These are phyloP conservation scores for Chrysopa pallens DNA, from an alignment of 1,140 invertebrate genomes.

Conservation along the genomic window DNA sequence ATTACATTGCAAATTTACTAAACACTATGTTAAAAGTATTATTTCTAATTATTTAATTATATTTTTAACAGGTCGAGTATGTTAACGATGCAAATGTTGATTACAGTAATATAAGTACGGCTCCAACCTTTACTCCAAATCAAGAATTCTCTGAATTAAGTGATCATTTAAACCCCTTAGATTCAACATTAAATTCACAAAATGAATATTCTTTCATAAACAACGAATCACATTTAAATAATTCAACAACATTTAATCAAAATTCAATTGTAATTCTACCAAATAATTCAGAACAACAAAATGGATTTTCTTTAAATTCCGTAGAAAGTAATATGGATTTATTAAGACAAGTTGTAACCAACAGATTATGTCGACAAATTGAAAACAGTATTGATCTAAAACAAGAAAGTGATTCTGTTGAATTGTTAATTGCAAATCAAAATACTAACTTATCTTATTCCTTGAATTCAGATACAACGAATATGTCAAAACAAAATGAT, in stretches of 20 bases:
- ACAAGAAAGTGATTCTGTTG: constrained; percentile 14
- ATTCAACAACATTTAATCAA: background rate
- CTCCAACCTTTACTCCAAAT: constrained; percentile 22
- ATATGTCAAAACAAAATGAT: background rate
- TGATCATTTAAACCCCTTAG: constrained; percentile 32
- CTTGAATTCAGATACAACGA: background rate
- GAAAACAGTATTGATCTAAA: constrained; percentile 1
- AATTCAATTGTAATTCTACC: background rate
- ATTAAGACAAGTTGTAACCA: constrained; percentile 1
- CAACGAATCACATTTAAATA: too few species aligned
- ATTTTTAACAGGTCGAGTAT: constrained; percentile 29
- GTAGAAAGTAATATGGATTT: constrained; percentile 1
- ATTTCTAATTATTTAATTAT: too few species aligned
- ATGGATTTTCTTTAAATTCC: constrained; percentile 5
- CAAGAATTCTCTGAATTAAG: constrained; percentile 31
- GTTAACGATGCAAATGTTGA: constrained; percentile 26
- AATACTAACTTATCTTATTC: constrained; percentile 11
- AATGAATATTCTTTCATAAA: too few species aligned
- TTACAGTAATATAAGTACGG: constrained; percentile 24
- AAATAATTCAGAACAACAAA: constrained; percentile 12
- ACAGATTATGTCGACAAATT: background rate
- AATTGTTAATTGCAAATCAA: constrained; percentile 22
- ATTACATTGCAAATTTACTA: too few species aligned
- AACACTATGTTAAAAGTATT: too few species aligned
- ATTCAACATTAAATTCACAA: constrained; percentile 35